Evolutionary conservation across 2,797 vertebrate genomes (phyloP).

Genomic region (Bradypus variegatus): DNA sequence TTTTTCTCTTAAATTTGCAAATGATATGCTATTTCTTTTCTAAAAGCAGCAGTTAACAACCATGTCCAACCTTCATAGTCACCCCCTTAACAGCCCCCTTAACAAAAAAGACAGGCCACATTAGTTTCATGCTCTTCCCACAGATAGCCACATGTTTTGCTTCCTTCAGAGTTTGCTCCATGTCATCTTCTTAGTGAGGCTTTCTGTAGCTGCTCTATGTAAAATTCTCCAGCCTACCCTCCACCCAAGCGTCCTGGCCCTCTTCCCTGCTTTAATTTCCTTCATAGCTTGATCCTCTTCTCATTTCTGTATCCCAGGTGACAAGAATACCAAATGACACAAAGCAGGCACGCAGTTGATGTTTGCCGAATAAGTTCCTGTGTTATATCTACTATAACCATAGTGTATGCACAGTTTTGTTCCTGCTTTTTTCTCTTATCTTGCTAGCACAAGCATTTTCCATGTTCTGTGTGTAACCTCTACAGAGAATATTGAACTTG

Average conservation of each 20-base stretch:
- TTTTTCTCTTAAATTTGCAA: background rate
- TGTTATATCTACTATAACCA: background rate
- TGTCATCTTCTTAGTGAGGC: background rate
- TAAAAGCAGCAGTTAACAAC: background rate
- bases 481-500: background rate
- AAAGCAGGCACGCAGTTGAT: rapidly evolving
- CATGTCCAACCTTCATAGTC: background rate
- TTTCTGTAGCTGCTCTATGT: rapidly evolving
- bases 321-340: rapidly evolving
- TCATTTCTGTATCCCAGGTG: background rate
- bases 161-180: rapidly evolving
- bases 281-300: background rate
- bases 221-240: rapidly evolving
- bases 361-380: background rate
- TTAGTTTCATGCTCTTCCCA: background rate
- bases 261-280: background rate
- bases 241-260: background rate
- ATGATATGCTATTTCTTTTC: background rate
- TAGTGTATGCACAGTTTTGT: rapidly evolving
- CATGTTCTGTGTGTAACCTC: background rate
- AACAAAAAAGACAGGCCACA: too few species aligned
- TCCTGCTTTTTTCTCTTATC: background rate
- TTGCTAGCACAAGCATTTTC: background rate
- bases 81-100: too few species aligned
- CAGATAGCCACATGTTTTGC: background rate